Percentiles rank a stretch among this genome's conserved stretches.
Evolutionary conservation across 1,140 invertebrate species (phyloP).

Genomic region (Lasioglossum albipes): DNA sequence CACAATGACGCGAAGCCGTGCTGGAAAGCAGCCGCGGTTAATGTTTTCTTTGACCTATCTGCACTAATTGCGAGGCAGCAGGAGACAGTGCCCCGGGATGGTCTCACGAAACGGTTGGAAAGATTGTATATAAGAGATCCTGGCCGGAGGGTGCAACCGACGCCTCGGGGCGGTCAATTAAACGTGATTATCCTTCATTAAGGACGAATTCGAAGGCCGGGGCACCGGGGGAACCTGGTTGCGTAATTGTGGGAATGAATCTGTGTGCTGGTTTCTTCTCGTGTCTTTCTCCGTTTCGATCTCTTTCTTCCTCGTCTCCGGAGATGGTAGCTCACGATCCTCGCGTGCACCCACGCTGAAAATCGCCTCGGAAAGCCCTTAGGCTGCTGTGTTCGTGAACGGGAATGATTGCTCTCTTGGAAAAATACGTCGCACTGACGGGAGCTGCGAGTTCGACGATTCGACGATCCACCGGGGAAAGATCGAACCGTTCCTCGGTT

Average conservation of each 20-base stretch:
- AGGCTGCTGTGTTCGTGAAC: constrained; percentile 36
- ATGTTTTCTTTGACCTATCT: constrained; percentile 28
- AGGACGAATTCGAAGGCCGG: constrained; percentile 71
- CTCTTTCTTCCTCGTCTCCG: constrained; percentile 13
- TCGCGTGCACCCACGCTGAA: constrained; percentile 76
- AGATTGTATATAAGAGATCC: constrained; percentile 45
- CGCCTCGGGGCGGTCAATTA: constrained; percentile 71
- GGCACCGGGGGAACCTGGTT: constrained; percentile 56
- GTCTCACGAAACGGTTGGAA: constrained; percentile 53
- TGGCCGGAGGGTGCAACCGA: constrained; percentile 53
- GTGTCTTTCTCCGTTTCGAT: constrained; percentile 40
- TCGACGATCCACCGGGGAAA: not conserved
- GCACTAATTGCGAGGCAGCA: constrained; percentile 40
- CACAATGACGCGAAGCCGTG: too few relatives aligned
- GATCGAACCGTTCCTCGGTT: not conserved
- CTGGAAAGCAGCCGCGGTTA: constrained; percentile 17
- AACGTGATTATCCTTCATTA: constrained; percentile 76
- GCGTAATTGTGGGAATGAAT: constrained; percentile 75
- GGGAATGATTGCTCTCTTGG: constrained; percentile 18
- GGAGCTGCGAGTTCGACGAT: not conserved
- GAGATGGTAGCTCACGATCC: constrained; percentile 46
- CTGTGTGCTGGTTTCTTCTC: constrained; percentile 65
- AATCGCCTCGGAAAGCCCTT: constrained; percentile 38
- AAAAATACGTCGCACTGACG: constrained; percentile 8
- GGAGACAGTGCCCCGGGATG: constrained; percentile 27